Conservation (phyloP, 1,140 invertebrate species). For the Eueides isabella region DNA sequence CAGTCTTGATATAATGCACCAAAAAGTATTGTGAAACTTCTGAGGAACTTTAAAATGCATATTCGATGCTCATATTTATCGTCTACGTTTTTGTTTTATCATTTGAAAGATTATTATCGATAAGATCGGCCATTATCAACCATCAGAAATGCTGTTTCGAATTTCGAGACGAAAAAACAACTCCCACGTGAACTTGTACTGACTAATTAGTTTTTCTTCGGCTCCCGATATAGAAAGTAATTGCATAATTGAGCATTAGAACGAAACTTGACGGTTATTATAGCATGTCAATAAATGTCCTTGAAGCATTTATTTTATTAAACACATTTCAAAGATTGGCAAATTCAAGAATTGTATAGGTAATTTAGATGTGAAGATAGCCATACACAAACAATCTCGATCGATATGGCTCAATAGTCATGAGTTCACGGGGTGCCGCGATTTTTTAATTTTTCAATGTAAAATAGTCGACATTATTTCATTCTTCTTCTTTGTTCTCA, state of each 20-base stretch:
- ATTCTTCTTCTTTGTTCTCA: neutral
- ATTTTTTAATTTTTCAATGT: neutral
- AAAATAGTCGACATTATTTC: neutral
- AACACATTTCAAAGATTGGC: neutral
- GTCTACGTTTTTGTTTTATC: constrained; percentile 32
- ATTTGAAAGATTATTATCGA: constrained; percentile 37
- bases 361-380: constrained; percentile 1
- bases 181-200: constrained; percentile 27
- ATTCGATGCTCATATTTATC: neutral
- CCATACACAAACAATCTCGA: neutral
- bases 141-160: constrained; percentile 37
- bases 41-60: constrained; percentile 1
- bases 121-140: constrained; percentile 36
- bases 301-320: neutral
- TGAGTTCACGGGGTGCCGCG: neutral
- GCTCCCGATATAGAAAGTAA: constrained; percentile 30
- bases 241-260: constrained; percentile 26
- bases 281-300: constrained; percentile 19
- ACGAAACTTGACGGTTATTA: constrained; percentile 15
- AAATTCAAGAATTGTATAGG: neutral
- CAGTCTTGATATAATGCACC: neutral
- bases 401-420: constrained; percentile 2
- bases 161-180: constrained; percentile 35
- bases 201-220: constrained; percentile 32
- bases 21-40: neutral